Evolutionary conservation across 2,113 vertebrate species (phyloP).

Genomic region (Boleophthalmus pectinirostris): DNA sequence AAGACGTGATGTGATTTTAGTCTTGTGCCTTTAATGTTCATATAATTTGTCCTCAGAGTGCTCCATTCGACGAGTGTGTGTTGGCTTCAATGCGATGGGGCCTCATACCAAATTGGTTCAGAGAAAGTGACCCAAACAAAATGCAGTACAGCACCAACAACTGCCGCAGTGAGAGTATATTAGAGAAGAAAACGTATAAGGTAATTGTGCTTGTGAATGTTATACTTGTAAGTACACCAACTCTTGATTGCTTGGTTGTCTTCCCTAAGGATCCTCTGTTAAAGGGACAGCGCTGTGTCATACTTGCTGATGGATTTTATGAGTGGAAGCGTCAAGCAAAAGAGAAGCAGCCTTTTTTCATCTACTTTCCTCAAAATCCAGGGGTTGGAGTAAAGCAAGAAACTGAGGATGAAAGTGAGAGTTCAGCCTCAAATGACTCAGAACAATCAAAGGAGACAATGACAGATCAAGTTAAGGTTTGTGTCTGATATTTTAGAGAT

Average conservation of each 20-base stretch:
- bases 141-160: slow-evolving; percentile 90
- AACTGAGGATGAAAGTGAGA: slow-evolving; percentile 4
- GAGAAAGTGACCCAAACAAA: slow-evolving; percentile 82
- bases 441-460: slow-evolving; percentile 13
- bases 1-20: neutral
- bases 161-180: slow-evolving; percentile 91
- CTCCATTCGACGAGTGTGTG: slow-evolving; percentile 85
- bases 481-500: slow-evolving; percentile 10
- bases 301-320: slow-evolving; percentile 95
- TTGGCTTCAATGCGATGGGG: slow-evolving; percentile 95
- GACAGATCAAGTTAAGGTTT: slow-evolving; percentile 36
- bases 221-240: neutral
- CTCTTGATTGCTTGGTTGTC: neutral
- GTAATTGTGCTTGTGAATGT: slow-evolving; percentile 56
- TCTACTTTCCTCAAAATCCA: slow-evolving; percentile 87
- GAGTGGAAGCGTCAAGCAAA: slow-evolving; percentile 85
- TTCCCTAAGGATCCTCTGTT: slow-evolving; percentile 81
- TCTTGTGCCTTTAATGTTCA: neutral
- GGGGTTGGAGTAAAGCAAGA: slow-evolving; percentile 7
- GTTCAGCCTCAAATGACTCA: slow-evolving; percentile 1
- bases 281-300: slow-evolving; percentile 91
- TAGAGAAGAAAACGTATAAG: slow-evolving; percentile 90
- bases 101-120: slow-evolving; percentile 91
- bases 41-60: slow-evolving; percentile 70
- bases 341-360: slow-evolving; percentile 90